Evolutionary conservation across 2,113 vertebrate genomes (phyloP), one percentile per base, ranked within the genome.

Genomic region (Paraplagusia blochii): DNA sequence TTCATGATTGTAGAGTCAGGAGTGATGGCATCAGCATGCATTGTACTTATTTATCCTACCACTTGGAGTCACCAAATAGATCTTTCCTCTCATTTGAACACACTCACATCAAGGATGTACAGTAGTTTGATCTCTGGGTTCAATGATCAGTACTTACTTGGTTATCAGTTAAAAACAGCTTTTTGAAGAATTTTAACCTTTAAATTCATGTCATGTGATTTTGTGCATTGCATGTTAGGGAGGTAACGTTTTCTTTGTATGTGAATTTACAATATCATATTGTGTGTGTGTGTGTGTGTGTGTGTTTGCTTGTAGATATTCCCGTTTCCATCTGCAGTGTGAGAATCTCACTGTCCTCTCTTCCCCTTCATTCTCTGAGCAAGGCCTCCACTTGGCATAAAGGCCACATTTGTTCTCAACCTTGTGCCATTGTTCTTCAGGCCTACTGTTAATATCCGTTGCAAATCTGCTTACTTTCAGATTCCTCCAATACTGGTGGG

Each of bases 391-490:
- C 63, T 67, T 44, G 49, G 71, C 66, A 86, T 80, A 74, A 84
- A 88, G 74, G 73, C 44, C 44, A 51, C 50, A 38, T 75, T 87
- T 85, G 83, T 87, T 74, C 78, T 75, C 76, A 56, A 64, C 59
- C 70, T 69, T 85, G 77, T 67, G 76, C 77, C 80, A 87, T 90
- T 90, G 88, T 89, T 87, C 82, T 69, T 59, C 17, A 53, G 42
- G 67, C 76, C 80, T 81, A 80, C 86, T 82, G 76, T 84, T 87
- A 83, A 85, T 84, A 84, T 87, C 81, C 79, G 66, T 81, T 75
- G 64, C 72, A 85, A 89, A 88, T 90, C 86, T 87, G 87, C 88
- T 90, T 90, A 90, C 87, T 88, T 89, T 88, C 83, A 87, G 80
- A 88, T 89, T 88, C 87, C 81, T 77, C 81, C 83, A 80, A 77